Evolutionary conservation across 2,113 vertebrate species (phyloP), one percentile per base, ranked within the genome.

Genomic region (Campylomormyrus numenius): DNA sequence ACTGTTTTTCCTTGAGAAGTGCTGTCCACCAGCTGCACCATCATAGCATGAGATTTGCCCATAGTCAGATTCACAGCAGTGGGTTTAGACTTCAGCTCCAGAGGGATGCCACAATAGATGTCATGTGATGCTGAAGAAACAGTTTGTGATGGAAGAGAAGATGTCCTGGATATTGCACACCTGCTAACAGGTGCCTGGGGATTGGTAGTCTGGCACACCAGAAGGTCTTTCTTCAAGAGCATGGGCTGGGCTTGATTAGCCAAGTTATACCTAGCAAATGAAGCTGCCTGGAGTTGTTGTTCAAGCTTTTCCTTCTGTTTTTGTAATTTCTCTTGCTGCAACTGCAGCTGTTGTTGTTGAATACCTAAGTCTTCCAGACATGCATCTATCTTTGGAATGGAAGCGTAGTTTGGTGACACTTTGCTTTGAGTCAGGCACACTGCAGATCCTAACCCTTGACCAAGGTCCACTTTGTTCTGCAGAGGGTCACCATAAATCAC

Each of bases 401-500:
- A 90, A 0, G 93, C 93, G 90, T 95, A 94, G 87, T 74, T 83
- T 88, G 97, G 96, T 9, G 96, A 94, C 80, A 96, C 96, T 92
- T 97, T 98, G 92, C 94, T 96, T 92, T 98, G 98, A 0, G 97
- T 96, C 92, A 99, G 95, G 92, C 98, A 99, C 88, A 99, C 95
- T 0, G 97, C 97, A 21, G 96, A 96, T 58, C 97, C 97, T 0
- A 96, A 93, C n/a, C 97, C 97, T 92, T 98, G 98, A 53, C 98
- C 98, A 0, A 99, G 96, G 94, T 99, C 98, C 27, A 98, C 91
- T 88, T 96, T 94, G 92, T 95, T 98, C 94, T 98, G 97, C 94
- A 97, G 96, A 70, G 98, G 97, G 92, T 99, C 98, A 91, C 97
- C 97, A 7, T 99, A 99, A 52, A 99, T 94, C 42, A 96, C 91